Conservation (phyloP, 2,113 vertebrate species). For the Mystacornis crossleyi region DNA sequence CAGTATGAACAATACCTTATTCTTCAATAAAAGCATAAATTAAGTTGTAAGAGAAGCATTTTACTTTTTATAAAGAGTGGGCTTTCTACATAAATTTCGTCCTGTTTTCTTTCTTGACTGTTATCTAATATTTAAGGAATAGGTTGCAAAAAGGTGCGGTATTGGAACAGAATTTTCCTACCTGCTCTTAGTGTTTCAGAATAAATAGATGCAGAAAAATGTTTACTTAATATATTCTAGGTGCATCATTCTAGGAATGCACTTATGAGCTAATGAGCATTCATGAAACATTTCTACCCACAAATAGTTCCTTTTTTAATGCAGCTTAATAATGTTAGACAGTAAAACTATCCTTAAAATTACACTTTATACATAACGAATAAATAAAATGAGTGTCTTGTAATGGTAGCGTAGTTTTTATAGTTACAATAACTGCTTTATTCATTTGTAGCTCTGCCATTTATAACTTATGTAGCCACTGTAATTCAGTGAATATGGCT, state of each 20-base stretch:
- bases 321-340: neutral
- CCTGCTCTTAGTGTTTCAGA: neutral
- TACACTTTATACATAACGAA: neutral
- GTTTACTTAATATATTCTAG: neutral
- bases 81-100: neutral
- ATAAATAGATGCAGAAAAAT: neutral
- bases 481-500: neutral
- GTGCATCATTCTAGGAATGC: neutral
- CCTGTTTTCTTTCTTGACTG: neutral
- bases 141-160: neutral
- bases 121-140: neutral
- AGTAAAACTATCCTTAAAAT: conserved; percentile 5
- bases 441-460: neutral
- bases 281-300: neutral
- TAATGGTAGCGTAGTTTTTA: neutral
- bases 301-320: neutral
- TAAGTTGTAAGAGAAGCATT: neutral
- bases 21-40: neutral
- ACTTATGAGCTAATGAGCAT: neutral
- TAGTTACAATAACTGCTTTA: neutral
- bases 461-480: neutral
- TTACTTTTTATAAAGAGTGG: neutral
- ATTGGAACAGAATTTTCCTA: neutral
- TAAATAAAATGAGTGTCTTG: neutral
- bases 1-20: neutral